Evolutionary conservation across 1,140 invertebrate species (phyloP).

Genomic region (Cotesia glomerata): DNA sequence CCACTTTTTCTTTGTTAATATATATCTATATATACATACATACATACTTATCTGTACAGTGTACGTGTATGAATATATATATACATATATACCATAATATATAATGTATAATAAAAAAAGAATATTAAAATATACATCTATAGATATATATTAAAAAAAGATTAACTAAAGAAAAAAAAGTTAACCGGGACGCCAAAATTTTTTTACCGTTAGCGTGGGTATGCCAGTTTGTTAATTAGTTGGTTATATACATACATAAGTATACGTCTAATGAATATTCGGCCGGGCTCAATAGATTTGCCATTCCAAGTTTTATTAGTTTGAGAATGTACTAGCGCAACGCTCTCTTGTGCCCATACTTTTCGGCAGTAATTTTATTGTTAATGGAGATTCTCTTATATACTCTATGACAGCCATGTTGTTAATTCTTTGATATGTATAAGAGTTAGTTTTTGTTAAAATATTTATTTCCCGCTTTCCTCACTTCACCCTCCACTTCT

Average conservation of each 20-base stretch:
- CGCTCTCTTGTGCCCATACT: slow-evolving; percentile 28
- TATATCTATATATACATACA: no score
- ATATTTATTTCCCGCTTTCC: slow-evolving; percentile 19
- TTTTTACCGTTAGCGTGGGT: slow-evolving; percentile 12
- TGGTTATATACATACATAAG: no score
- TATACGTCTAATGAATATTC: slow-evolving; percentile 11
- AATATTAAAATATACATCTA: no score
- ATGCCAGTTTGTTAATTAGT: slow-evolving; percentile 14
- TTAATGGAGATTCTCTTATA: slow-evolving; percentile 32
- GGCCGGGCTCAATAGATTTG: slow-evolving; percentile 15
- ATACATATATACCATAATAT: no score
- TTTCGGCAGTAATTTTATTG: slow-evolving; percentile 34
- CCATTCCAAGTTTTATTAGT: slow-evolving; percentile 29
- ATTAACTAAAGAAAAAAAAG: not conserved
- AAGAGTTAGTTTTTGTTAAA: not conserved
- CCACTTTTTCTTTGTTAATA: slow-evolving; percentile 33
- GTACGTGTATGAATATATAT: no score
- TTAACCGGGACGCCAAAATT: slow-evolving; percentile 24
- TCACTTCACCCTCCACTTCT: not conserved
- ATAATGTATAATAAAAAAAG: no score
- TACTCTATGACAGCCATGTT: slow-evolving; percentile 40
- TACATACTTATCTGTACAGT: not conserved
- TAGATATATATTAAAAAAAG: no score
- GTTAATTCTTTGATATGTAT: slow-evolving; percentile 30
- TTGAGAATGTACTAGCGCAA: slow-evolving; percentile 17